phyloP scores from a whole-genome alignment of 1,140 invertebrate species.

The Philotrypesis tridentata region DNA sequence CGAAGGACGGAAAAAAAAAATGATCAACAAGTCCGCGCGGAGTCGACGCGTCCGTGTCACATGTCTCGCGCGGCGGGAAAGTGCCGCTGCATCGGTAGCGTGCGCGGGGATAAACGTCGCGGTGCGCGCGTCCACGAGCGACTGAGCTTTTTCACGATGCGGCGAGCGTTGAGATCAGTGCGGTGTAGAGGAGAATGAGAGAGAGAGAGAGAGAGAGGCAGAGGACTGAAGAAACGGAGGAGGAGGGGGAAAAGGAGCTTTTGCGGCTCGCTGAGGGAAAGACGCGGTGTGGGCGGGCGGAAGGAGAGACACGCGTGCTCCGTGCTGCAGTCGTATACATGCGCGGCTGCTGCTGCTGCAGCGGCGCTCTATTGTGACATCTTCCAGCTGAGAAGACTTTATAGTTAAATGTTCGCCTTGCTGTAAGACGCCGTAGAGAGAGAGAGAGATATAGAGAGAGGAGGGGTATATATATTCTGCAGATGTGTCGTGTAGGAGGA shows the following conservation, averaged over 20 bases:
- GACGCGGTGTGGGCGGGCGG: slow-evolving; percentile 24
- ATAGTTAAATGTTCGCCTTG: too few relatives aligned
- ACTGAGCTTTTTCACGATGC: slow-evolving; percentile 25
- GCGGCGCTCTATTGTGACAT: not conserved
- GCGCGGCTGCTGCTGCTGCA: too few relatives aligned
- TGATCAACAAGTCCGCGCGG: not conserved
- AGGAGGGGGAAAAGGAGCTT: not conserved
- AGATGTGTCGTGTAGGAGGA: too few relatives aligned
- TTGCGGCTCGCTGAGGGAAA: not conserved
- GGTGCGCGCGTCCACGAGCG: not conserved
- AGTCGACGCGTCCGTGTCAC: not conserved
- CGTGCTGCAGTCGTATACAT: too few relatives aligned
- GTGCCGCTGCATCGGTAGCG: not conserved
- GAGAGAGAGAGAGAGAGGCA: slow-evolving; percentile 5
- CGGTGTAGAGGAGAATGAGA: too few relatives aligned
- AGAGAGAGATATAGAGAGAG: slow-evolving; percentile 3
- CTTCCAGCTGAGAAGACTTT: not conserved
- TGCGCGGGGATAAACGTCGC: not conserved
- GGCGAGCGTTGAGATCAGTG: not conserved
- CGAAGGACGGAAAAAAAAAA: too few relatives aligned
- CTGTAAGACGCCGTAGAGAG: not conserved
- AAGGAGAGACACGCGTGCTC: slow-evolving; percentile 12
- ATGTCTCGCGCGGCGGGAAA: not conserved
- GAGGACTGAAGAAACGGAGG: not conserved
- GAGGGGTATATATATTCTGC: too few relatives aligned